These are phyloP conservation scores for Rhorus exstirpatorius DNA, from an alignment of 2,888 invertebrate species.

Conservation along the genomic window DNA sequence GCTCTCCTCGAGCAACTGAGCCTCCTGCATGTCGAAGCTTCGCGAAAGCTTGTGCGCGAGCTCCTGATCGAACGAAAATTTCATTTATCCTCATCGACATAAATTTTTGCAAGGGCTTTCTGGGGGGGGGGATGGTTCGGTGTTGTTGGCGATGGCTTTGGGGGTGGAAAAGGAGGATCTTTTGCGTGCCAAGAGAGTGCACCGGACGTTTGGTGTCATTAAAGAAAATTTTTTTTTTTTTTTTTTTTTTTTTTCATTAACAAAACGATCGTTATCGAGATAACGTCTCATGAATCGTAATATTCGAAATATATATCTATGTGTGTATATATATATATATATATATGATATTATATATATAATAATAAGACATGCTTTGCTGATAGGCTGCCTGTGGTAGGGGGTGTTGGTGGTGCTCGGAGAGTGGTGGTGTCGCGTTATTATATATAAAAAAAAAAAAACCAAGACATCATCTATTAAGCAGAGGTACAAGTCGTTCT, in stretches of 20 bases:
- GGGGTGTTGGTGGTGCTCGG: conserved; percentile 85
- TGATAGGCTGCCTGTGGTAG: conserved; percentile 84
- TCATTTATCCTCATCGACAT: conserved; percentile 22
- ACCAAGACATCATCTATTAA: conserved; percentile 63
- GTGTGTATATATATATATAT: conserved; percentile 43
- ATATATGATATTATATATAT: conserved; percentile 54
- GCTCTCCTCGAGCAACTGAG: conserved; percentile 85
- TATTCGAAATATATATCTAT: conserved; percentile 19
- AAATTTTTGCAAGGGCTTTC: background rate
- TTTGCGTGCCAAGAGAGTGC: conserved; percentile 55
- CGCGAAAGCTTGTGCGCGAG: conserved; percentile 94
- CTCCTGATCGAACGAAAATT: conserved; percentile 88
- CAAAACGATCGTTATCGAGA: background rate
- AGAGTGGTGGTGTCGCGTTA: conserved; percentile 79
- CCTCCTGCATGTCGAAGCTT: conserved; percentile 95
- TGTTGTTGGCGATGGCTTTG: conserved; percentile 30
- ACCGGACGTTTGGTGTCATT: conserved; percentile 28
- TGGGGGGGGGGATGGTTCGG: background rate
- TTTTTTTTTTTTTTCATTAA: conserved; percentile 24
- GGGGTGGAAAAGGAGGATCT: conserved; percentile 45
- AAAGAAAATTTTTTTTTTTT: too few relatives aligned
- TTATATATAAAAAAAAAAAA: conserved; percentile 51
- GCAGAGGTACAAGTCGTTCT: conserved; percentile 59
- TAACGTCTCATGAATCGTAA: conserved; percentile 12
- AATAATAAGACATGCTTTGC: conserved; percentile 82